Evolutionary conservation across 2,797 vertebrate genomes (phyloP), one percentile per base, ranked within the genome.

Genomic region (Sparus aurata): DNA sequence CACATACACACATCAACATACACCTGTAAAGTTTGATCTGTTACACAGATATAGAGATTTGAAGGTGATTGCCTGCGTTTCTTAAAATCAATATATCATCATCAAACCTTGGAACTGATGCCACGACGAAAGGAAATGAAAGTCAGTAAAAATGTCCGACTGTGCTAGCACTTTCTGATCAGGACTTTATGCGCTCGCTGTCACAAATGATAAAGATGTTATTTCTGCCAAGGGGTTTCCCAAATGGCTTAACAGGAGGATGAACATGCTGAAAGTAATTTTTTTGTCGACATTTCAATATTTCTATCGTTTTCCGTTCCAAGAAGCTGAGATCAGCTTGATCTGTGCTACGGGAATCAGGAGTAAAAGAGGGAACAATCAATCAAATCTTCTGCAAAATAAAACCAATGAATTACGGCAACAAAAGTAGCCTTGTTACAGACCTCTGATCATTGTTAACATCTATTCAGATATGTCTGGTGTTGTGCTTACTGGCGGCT

Each of bases 1-100:
- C 27, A 83, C 52, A 83, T 45, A 73, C 9, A 77, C 12, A 75
- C 16, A 62, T 4, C 7, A 15, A 17, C 23, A 50, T 1, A 69
- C 17, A 54, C 34, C 54, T 46, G 22, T 34, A 22, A 18, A 50
- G 8, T 25, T 25, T 38, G 27, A 27, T 46, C 5, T 38, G 49
- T 55, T 43, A 12, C 0, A 34, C 1, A 50, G 8, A 50, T 27
- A 3, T 55, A 2, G 38, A 38, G 38, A 38, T 38, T 38, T 38
- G 38, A 38, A 41, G 23, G 7, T 4, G 6, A 27, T 22, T 23
- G 7, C 10, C n/a, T 57, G 3, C 2, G 1, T 17, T 25, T 47
- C 41, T 59, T 25, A 4, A 45, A 47, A 53, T 52, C 15, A 12
- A 22, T 20, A 46, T 30, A 47, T 47, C 3, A 41, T 13, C 5